phyloP scores from a whole-genome alignment of 2,888 invertebrate species.

The Hemistola chrysoprasaria region DNA sequence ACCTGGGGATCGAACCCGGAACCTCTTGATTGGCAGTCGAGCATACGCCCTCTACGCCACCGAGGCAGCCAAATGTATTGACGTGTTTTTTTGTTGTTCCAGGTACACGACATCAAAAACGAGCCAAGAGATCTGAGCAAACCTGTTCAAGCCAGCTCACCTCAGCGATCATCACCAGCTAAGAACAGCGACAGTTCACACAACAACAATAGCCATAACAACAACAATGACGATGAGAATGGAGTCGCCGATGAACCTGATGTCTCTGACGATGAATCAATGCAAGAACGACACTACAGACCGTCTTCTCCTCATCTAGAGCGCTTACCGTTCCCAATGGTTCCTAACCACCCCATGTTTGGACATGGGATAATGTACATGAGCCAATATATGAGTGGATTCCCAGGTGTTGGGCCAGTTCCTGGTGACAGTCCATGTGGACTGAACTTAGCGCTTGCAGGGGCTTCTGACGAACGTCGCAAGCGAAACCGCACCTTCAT shows the following conservation, averaged over 20 bases:
- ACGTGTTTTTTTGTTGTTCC: slow-evolving; percentile 36
- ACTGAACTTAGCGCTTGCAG: slow-evolving; percentile 84
- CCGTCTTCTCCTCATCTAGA: slow-evolving; percentile 71
- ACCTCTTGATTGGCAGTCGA: no score
- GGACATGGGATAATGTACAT: slow-evolving; percentile 95
- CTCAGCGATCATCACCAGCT: slow-evolving; percentile 78
- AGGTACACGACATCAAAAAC: slow-evolving; percentile 81
- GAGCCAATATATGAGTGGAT: slow-evolving; percentile 90
- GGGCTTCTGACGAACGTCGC: slow-evolving; percentile 91
- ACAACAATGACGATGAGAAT: slow-evolving; percentile 74
- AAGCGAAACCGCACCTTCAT: slow-evolving; percentile 99
- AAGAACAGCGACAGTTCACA: slow-evolving; percentile 80
- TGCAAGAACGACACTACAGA: slow-evolving; percentile 67
- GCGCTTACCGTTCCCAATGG: slow-evolving; percentile 87
- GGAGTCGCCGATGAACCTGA: slow-evolving; percentile 77
- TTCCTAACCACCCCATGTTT: slow-evolving; percentile 92
- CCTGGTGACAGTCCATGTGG: slow-evolving; percentile 83
- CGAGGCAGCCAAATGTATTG: no score
- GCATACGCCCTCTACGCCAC: no score
- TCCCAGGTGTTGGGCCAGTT: slow-evolving; percentile 77
- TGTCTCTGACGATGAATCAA: slow-evolving; percentile 72
- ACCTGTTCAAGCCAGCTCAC: slow-evolving; percentile 63
- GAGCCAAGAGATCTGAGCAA: slow-evolving; percentile 76
- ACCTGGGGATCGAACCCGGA: no score
- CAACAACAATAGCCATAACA: slow-evolving; percentile 66